phyloP scores from a whole-genome alignment of 2,113 vertebrate genomes.

The Polypterus bichir region DNA sequence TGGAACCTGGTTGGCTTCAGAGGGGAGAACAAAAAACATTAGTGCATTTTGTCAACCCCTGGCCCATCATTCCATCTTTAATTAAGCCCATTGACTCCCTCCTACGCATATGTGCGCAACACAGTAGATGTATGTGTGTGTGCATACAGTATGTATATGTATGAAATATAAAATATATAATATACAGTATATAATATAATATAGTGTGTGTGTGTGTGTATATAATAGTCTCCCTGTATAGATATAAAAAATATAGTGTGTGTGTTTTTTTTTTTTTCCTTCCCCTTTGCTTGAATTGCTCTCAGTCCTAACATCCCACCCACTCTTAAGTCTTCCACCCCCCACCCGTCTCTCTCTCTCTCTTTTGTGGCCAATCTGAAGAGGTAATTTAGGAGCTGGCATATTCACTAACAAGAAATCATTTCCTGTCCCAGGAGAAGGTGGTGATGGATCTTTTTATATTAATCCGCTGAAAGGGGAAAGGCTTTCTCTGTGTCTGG shows the following conservation, averaged over 20 bases:
- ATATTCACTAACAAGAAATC: slow-evolving; percentile 58
- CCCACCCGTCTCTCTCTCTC: slow-evolving; percentile 15
- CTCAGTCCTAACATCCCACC: slow-evolving; percentile 33
- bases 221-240: not conserved
- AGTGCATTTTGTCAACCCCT: no score
- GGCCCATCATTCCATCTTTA: no score
- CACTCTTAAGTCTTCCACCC: slow-evolving; percentile 19
- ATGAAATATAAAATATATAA: no score
- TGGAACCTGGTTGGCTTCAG: no score
- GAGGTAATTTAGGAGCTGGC: slow-evolving; percentile 54
- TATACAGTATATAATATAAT: slow-evolving; percentile 1
- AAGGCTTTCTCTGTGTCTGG: not conserved
- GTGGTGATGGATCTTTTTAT: slow-evolving; percentile 33
- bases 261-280: slow-evolving; percentile 30
- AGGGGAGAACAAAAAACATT: no score
- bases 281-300: slow-evolving; percentile 16
- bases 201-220: not conserved
- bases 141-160: not conserved
- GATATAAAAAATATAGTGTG: slow-evolving; percentile 6
- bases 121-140: not conserved
- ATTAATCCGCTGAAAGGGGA: not conserved
- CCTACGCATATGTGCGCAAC: not conserved
- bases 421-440: slow-evolving; percentile 48
- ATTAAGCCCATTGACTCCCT: no score
- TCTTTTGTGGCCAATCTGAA: slow-evolving; percentile 26